phyloP scores from a whole-genome alignment of 2,888 invertebrate species.

The Hydroisotoma schaefferi region DNA sequence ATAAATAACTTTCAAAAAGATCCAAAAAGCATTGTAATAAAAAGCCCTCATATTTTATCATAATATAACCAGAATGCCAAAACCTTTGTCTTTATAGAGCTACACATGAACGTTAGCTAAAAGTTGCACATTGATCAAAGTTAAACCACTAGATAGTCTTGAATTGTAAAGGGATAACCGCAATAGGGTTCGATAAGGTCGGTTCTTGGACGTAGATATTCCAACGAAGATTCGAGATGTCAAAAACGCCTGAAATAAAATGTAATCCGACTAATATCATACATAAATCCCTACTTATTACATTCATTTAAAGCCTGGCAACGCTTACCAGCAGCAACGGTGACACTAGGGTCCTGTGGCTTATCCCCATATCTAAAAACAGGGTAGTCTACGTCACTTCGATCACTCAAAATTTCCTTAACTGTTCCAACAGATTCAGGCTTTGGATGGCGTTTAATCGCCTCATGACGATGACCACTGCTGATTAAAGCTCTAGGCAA shows the following conservation, averaged over 20 bases:
- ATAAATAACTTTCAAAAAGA: no score
- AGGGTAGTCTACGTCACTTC: slow-evolving; percentile 61
- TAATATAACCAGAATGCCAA: no score
- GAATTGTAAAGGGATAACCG: slow-evolving; percentile 62
- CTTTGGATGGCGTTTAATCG: slow-evolving; percentile 59
- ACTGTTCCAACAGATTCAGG: slow-evolving; percentile 63
- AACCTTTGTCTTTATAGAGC: no score
- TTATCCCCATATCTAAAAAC: slow-evolving; percentile 60
- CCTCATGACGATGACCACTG: slow-evolving; percentile 64
- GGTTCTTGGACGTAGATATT: slow-evolving; percentile 75
- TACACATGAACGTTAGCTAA: no score
- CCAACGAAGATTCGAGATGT: slow-evolving; percentile 70
- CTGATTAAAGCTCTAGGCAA: slow-evolving; percentile 61
- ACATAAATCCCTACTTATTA: no score
- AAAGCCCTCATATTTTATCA: no score
- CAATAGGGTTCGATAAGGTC: slow-evolving; percentile 64
- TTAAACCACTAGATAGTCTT: neutral
- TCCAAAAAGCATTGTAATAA: no score
- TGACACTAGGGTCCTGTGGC: neutral
- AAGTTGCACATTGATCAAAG: no score
- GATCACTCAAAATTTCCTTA: slow-evolving; percentile 69
- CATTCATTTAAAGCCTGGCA: no score
- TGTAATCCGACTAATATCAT: no score
- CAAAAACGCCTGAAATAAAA: slow-evolving; percentile 66
- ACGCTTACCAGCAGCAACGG: slow-evolving; percentile 20